Conservation (phyloP, 2,888 invertebrate genomes). For the Drosophila hawaiiensis region DNA sequence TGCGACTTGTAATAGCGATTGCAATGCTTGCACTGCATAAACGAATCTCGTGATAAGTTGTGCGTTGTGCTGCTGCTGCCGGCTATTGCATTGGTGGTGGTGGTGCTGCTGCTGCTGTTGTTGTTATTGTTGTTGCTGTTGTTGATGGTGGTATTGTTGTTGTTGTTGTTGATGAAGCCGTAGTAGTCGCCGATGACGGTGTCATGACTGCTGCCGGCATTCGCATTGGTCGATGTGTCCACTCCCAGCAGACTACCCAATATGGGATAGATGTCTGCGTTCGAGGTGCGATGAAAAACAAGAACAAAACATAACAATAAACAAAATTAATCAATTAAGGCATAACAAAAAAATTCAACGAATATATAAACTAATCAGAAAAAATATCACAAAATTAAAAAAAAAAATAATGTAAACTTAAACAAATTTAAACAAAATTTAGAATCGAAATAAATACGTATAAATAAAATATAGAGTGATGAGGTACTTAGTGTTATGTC, state of each 20-base stretch:
- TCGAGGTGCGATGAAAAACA: constrained; percentile 43
- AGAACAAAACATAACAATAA: constrained; percentile 54
- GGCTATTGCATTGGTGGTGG: constrained; percentile 13
- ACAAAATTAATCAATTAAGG: constrained; percentile 45
- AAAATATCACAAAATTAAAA: constrained; percentile 31
- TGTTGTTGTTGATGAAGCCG: constrained; percentile 71
- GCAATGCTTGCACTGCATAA: constrained; percentile 84
- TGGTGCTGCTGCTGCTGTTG: constrained; percentile 23
- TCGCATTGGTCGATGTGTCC: constrained; percentile 74
- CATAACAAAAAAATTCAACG: constrained; percentile 19
- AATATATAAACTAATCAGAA: constrained; percentile 21
- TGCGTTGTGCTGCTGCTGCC: constrained; percentile 24
- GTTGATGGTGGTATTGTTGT: constrained; percentile 51
- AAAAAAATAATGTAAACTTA: constrained; percentile 33
- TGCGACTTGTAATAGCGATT: constrained; percentile 83
- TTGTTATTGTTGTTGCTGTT: constrained; percentile 22
- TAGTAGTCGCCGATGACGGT: constrained; percentile 64
- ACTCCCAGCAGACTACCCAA: constrained; percentile 84
- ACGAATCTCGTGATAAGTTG: constrained; percentile 65
- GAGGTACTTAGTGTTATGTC: constrained; percentile 46
- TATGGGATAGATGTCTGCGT: constrained; percentile 84
- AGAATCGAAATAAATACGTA: not conserved
- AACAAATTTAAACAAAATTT: constrained; percentile 1
- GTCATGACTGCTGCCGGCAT: constrained; percentile 51
- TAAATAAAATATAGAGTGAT: constrained; percentile 13